Evolutionary conservation across 1,140 invertebrate genomes (phyloP), one percentile per base, ranked within the genome.

Genomic region (Chionoecetes opilio): DNA sequence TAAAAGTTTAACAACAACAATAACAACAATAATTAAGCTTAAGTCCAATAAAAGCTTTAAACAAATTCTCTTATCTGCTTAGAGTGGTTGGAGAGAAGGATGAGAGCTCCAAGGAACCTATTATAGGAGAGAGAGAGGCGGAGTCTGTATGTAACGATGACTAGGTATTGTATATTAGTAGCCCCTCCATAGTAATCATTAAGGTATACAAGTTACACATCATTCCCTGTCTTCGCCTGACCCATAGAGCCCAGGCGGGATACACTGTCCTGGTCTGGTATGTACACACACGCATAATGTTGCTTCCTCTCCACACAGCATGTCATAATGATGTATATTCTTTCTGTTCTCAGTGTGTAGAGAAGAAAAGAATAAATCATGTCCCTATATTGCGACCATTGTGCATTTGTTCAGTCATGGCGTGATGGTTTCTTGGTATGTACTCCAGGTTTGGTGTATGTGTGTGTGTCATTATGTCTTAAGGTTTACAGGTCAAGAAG

Each of bases 111-210:
- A 9, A 53, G 46, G 46, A 53, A 53, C 46, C 46, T 53, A 17
- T 17, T 53, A 53, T 53, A 53, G 0, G 21, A 53, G 46, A 53
- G 8, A 53, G 21, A 53, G 46, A 53, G 46, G 21, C 11, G 21
- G 46, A 53, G 46, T 75, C 63, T 75, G 21, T 17, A 75, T 75
- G 11, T 75, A 75, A 75, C n/a, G n/a, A n/a, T n/a, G 26, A 75
- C 21, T 75, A 75, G 63, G 63, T 75, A 75, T 75, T 75, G 63
- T 75, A 75, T 75, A 75, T 75, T 75, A 75, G 63, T 75, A 75
- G 63, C n/a, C 63, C 63, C 63, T 75, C n/a, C 46, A 53, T 75
- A 75, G 63, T 75, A 75, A 75, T 5, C 6, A 11, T 75, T 75
- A 75, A 75, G 63, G 63, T 75, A 75, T 75, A 26, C 63, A 75